phyloP scores from a whole-genome alignment of 2,113 vertebrate genomes.

The Etia nguti region DNA sequence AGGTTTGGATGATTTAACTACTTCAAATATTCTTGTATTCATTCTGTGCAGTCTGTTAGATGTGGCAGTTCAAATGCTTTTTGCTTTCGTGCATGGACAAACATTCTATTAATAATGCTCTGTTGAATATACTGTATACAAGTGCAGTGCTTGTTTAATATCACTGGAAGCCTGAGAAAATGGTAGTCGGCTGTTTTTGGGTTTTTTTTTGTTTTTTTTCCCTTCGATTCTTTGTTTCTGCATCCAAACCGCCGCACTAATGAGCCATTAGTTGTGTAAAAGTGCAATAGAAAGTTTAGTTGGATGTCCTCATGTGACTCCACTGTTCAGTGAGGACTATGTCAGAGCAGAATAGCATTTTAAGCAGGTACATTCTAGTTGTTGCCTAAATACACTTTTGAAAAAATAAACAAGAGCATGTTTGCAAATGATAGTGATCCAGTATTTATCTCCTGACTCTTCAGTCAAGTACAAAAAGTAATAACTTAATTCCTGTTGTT shows the following conservation, averaged over 20 bases:
- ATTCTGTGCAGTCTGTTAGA: neutral
- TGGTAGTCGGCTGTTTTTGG: rapidly evolving
- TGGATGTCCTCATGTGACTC: neutral
- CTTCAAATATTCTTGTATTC: neutral
- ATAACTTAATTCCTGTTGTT: neutral
- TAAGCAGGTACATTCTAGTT: neutral
- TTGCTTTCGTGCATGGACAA: neutral
- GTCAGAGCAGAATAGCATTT: neutral
- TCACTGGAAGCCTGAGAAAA: neutral
- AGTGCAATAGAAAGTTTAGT: neutral
- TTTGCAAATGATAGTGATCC: neutral
- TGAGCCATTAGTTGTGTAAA: slow-evolving; percentile 21
- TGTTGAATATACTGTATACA: neutral
- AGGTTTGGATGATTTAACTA: neutral
- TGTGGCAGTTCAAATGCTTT: neutral
- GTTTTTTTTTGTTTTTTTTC: neutral
- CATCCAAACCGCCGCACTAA: neutral
- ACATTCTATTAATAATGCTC: neutral
- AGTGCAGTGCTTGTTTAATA: neutral
- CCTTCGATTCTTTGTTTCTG: neutral
- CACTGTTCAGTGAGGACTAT: neutral
- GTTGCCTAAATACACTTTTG: neutral
- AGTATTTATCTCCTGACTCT: neutral
- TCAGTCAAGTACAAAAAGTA: neutral
- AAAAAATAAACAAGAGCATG: neutral